phyloP scores from a whole-genome alignment of 2,113 vertebrate species.

The Neolamprologus toae region DNA sequence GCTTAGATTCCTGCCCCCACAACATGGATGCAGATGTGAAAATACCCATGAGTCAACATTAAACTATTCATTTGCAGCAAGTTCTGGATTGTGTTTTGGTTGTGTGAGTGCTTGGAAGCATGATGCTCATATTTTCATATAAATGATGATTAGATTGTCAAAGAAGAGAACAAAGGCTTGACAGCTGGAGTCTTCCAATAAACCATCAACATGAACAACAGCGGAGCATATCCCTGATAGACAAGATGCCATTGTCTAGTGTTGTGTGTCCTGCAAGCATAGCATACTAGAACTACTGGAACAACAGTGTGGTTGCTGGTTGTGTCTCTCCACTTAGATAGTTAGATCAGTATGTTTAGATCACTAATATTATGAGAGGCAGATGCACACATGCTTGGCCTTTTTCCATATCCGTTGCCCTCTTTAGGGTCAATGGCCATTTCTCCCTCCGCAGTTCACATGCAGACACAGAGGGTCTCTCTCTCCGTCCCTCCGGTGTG shows the following conservation, averaged over 20 bases:
- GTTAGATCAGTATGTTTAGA: conserved; percentile 18
- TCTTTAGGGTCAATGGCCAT: conserved; percentile 42
- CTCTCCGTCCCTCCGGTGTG: conserved; percentile 26
- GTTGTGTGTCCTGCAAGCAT: neutral
- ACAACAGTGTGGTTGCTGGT: neutral
- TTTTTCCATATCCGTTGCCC: conserved; percentile 52
- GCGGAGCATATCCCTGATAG: neutral
- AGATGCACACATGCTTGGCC: conserved; percentile 56
- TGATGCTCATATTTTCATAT: neutral
- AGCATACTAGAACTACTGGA: neutral
- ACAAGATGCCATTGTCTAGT: neutral
- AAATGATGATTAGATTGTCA: neutral
- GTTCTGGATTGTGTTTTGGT: neutral
- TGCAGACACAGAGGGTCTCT: conserved; percentile 51
- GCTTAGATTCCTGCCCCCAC: neutral
- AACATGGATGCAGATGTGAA: neutral
- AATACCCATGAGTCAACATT: neutral
- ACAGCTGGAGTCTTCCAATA: neutral
- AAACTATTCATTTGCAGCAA: neutral
- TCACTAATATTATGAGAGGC: conserved; percentile 57
- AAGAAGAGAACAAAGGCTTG: neutral
- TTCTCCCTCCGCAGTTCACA: conserved; percentile 36
- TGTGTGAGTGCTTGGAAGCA: neutral
- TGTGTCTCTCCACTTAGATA: neutral
- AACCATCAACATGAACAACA: neutral